Conservation (phyloP, 2,888 invertebrate species). For the Heliconius charithonia region DNA sequence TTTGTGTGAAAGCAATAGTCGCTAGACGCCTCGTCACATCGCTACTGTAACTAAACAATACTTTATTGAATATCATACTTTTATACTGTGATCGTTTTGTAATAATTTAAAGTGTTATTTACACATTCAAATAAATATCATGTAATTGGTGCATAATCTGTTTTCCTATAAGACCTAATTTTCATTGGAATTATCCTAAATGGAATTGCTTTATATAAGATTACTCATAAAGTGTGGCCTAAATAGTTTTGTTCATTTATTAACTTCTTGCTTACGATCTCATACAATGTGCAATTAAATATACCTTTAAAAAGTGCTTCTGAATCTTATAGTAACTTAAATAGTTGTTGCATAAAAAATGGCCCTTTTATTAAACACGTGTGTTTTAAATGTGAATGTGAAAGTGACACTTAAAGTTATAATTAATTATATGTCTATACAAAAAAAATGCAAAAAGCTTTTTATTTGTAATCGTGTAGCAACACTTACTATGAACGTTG, state of each 20-base stretch:
- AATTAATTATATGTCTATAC: neutral
- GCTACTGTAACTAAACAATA: neutral
- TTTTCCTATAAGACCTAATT: no score
- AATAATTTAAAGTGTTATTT: neutral
- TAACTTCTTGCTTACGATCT: no score
- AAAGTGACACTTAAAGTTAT: neutral
- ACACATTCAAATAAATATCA: neutral
- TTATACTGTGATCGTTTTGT: neutral
- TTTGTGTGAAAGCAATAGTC: slow-evolving; percentile 8
- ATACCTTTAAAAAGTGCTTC: no score
- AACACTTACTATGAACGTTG: neutral
- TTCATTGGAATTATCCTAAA: no score
- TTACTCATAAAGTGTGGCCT: neutral
- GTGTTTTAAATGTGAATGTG: neutral
- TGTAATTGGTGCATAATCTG: neutral
- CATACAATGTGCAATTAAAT: no score
- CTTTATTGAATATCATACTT: slow-evolving; percentile 1
- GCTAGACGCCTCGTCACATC: slow-evolving; percentile 12
- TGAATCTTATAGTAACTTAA: no score
- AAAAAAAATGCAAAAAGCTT: neutral
- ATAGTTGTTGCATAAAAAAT: no score
- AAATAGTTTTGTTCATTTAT: neutral
- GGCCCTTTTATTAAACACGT: no score
- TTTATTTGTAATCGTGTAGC: slow-evolving; percentile 6
- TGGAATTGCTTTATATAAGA: no score